A percentile compares a stretch with the other conserved stretches of the same genome.
Conservation (phyloP, 2,797 vertebrate genomes). For the Anomalospiza imberbis region DNA sequence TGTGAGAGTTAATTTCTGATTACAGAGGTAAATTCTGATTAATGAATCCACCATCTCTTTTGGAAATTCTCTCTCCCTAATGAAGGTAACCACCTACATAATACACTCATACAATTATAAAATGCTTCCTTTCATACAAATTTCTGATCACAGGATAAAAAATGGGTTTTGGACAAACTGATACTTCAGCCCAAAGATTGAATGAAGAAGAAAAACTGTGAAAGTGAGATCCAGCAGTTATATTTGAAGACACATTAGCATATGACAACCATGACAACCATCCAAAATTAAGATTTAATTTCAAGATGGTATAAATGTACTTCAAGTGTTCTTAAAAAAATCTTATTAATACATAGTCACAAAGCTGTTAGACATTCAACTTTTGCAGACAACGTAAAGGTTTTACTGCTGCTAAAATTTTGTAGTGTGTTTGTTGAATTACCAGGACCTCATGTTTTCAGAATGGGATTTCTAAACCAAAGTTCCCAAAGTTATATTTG, state of each 20-base stretch:
- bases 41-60: not conserved
- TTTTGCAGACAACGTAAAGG: not conserved
- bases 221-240: not conserved
- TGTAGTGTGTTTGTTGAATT: not conserved
- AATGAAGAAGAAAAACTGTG: not conserved
- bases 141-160: not conserved
- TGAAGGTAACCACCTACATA: not conserved
- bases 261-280: not conserved
- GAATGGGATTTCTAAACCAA: not conserved
- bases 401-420: not conserved
- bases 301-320: not conserved
- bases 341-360: not conserved
- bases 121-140: not conserved
- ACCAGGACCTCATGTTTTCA: not conserved
- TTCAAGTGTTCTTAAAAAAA: not conserved
- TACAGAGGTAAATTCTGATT: not conserved
- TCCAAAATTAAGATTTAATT: not conserved
- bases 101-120: not conserved
- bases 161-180: not conserved
- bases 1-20: not conserved
- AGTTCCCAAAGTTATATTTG: not conserved
- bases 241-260: not conserved
- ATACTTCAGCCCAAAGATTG: not conserved
- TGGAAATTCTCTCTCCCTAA: not conserved
- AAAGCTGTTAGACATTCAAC: not conserved